Percentiles rank a stretch among this genome's conserved stretches.
Evolutionary conservation across 2,113 vertebrate species (phyloP).

Genomic region (Jaculus jaculus): DNA sequence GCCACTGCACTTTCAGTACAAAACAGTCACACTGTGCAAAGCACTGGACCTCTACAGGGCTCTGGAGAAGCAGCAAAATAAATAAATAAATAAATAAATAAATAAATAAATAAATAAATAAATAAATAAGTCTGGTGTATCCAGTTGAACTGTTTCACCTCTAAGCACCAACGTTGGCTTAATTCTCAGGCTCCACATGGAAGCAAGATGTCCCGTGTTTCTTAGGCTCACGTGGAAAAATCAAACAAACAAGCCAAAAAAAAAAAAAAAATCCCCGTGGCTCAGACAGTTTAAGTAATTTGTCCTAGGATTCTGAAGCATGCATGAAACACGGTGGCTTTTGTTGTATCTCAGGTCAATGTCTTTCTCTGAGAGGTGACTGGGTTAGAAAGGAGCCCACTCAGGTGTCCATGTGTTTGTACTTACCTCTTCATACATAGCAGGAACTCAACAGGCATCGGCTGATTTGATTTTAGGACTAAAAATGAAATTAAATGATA

Average conservation of each 20-base stretch:
- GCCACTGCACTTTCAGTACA: background rate
- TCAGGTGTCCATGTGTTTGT: background rate
- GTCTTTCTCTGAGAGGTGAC: background rate
- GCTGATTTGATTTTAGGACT: slow-evolving; percentile 62
- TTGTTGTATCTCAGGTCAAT: background rate
- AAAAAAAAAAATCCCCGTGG: background rate
- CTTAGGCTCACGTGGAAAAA: background rate
- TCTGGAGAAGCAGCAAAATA: background rate
- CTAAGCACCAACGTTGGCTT: background rate
- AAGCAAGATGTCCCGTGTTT: background rate
- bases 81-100: too few species aligned
- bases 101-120: too few species aligned
- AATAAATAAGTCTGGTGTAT: background rate
- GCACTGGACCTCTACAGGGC: background rate
- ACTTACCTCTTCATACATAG: background rate
- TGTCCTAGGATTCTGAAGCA: background rate
- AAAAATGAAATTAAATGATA: slow-evolving; percentile 60
- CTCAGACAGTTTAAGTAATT: background rate
- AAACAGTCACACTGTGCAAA: background rate
- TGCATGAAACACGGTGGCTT: background rate
- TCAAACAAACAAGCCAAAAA: background rate
- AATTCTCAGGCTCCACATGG: background rate
- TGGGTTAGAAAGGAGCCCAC: background rate
- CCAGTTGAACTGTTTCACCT: background rate
- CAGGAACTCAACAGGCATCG: background rate